Conservation (phyloP, 2,797 vertebrate species). For the Gobionotothen gibberifrons region DNA sequence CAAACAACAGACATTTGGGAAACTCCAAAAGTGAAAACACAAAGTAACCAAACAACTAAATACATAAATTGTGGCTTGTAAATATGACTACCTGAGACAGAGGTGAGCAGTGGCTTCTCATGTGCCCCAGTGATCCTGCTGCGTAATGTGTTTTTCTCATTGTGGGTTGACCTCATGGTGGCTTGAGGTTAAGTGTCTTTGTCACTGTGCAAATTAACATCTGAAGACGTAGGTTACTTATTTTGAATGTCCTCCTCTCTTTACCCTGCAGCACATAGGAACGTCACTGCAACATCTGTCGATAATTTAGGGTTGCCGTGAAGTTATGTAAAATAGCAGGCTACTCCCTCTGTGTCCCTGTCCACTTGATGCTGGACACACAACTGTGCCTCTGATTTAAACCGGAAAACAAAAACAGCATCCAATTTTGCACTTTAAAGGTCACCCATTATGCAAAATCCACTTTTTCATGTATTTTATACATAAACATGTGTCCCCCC, state of each 20-base stretch:
- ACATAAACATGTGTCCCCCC: too few species aligned
- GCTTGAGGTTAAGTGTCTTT: constrained; percentile 65
- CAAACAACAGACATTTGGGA: constrained; percentile 25
- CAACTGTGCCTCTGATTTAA: constrained; percentile 1
- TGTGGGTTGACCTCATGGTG: constrained; percentile 67
- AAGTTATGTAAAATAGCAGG: constrained; percentile 21
- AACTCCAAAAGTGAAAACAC: constrained; percentile 63
- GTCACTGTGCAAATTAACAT: constrained; percentile 53
- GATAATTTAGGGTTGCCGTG: constrained; percentile 36
- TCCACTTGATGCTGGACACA: constrained; percentile 27
- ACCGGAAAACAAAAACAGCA: constrained; percentile 7
- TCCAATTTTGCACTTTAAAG: neutral
- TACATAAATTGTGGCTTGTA: constrained; percentile 61
- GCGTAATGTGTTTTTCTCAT: constrained; percentile 68
- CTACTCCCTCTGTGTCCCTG: constrained; percentile 33
- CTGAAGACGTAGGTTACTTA: constrained; percentile 32
- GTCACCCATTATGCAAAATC: too few species aligned
- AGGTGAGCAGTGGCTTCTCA: constrained; percentile 38
- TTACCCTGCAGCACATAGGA: neutral
- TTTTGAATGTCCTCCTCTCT: constrained; percentile 25
- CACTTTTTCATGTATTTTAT: too few species aligned
- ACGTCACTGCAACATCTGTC: constrained; percentile 45
- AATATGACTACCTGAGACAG: constrained; percentile 60
- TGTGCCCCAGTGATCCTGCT: constrained; percentile 42
- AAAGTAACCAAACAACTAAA: constrained; percentile 50